phyloP scores from a whole-genome alignment of 2,888 invertebrate genomes.

The Drosophila lacicola region DNA sequence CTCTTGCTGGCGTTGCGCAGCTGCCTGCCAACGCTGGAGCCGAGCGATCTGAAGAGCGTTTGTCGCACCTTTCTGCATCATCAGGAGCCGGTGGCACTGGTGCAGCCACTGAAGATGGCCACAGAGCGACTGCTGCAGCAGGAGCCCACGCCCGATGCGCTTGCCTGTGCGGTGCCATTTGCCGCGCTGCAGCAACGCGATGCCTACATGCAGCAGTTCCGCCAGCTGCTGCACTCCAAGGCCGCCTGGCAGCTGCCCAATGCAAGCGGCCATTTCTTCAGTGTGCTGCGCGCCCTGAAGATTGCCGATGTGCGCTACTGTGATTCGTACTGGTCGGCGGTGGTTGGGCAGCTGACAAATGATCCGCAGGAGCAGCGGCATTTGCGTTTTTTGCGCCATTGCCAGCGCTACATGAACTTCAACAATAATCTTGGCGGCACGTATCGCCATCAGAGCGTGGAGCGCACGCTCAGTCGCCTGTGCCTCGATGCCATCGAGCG shows the following conservation, averaged over 20 bases:
- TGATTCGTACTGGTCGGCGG: slow-evolving; percentile 85
- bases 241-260: slow-evolving; percentile 72
- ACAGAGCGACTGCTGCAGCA: slow-evolving; percentile 79
- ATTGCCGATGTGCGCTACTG: slow-evolving; percentile 85
- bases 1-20: slow-evolving; percentile 83
- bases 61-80: slow-evolving; percentile 86
- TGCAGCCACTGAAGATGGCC: slow-evolving; percentile 84
- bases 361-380: slow-evolving; percentile 59
- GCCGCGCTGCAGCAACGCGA: slow-evolving; percentile 84
- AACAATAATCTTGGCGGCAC: slow-evolving; percentile 86
- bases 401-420: slow-evolving; percentile 86
- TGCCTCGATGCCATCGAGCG: slow-evolving; percentile 83
- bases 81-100: slow-evolving; percentile 86
- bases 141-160: slow-evolving; percentile 83
- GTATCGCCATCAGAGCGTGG: slow-evolving; percentile 86
- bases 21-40: slow-evolving; percentile 82
- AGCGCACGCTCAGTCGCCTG: slow-evolving; percentile 84
- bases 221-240: slow-evolving; percentile 71
- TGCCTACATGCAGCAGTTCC: slow-evolving; percentile 83
- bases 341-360: slow-evolving; percentile 81
- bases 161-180: slow-evolving; percentile 85
- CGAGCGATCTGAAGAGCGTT: slow-evolving; percentile 84
- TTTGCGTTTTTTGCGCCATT: slow-evolving; percentile 84
- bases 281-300: slow-evolving; percentile 85
- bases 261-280: slow-evolving; percentile 84